These are phyloP conservation scores for Cassiopea andromeda DNA, from an alignment of 30 jellyfish, hydroid and myxozoan species.

Conservation along the genomic window DNA sequence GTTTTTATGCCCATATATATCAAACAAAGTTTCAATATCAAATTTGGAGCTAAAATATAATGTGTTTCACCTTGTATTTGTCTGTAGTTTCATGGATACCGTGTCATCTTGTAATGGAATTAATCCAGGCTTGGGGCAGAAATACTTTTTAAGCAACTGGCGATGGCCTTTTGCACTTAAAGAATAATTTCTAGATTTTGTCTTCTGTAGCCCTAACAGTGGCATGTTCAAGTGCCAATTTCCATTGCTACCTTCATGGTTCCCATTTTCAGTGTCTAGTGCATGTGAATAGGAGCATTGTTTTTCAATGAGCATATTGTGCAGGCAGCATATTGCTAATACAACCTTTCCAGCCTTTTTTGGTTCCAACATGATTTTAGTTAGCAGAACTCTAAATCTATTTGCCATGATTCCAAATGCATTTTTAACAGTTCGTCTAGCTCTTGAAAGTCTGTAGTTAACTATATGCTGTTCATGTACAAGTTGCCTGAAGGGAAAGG, in stretches of 20 bases:
- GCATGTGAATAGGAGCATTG: conserved; percentile 9
- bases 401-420: conserved; percentile 52
- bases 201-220: conserved; percentile 18
- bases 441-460: conserved; percentile 51
- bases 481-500: conserved; percentile 44
- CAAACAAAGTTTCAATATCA: conserved; percentile 25
- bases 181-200: conserved; percentile 19
- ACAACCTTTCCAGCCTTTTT: conserved; percentile 7
- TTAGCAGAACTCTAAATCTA: conserved; percentile 35
- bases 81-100: conserved; percentile 6
- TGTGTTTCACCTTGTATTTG: neutral
- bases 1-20: neutral
- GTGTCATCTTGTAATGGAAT: conserved; percentile 19
- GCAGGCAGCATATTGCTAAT: conserved; percentile 51
- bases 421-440: conserved; percentile 45
- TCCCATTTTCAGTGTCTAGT: conserved; percentile 23
- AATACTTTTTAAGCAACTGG: conserved; percentile 26
- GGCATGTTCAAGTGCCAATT: conserved; percentile 12
- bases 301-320: conserved; percentile 42
- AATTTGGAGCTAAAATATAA: neutral
- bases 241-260: conserved; percentile 9
- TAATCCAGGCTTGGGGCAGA: conserved; percentile 15
- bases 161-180: conserved; percentile 26
- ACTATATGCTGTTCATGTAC: conserved; percentile 31
- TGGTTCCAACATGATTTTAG: conserved; percentile 33